Percentiles rank a stretch among this genome's conserved stretches.
These are phyloP conservation scores for Helicoverpa assulta DNA, from an alignment of 2,888 invertebrate genomes.

Conservation along the genomic window DNA sequence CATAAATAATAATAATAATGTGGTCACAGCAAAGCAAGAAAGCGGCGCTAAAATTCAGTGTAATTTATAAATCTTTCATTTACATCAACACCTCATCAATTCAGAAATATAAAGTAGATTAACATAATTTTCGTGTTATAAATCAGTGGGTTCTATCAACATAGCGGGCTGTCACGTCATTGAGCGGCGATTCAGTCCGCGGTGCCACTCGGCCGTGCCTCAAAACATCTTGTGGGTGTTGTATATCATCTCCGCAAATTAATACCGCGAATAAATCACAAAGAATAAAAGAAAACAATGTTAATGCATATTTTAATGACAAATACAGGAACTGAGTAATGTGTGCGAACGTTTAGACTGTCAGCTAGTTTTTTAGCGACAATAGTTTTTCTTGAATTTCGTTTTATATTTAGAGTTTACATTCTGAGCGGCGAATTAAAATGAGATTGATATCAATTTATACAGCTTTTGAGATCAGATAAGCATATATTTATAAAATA, in stretches of 20 bases:
- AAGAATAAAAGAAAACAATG: constrained; percentile 61
- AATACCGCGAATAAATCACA: constrained; percentile 72
- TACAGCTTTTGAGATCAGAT: neutral
- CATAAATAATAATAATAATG: constrained; percentile 38
- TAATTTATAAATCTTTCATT: constrained; percentile 45
- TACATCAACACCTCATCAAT: constrained; percentile 57
- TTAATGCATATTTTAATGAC: constrained; percentile 62
- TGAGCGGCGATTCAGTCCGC: constrained; percentile 25
- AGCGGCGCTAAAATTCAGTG: constrained; percentile 38
- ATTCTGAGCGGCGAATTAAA: constrained; percentile 14
- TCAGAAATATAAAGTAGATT: constrained; percentile 46
- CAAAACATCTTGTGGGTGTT: constrained; percentile 58
- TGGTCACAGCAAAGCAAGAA: constrained; percentile 25
- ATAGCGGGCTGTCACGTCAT: constrained; percentile 43
- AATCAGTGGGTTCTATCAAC: constrained; percentile 54
- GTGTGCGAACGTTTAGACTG: constrained; percentile 49
- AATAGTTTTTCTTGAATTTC: constrained; percentile 45
- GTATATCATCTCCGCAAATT: constrained; percentile 75
- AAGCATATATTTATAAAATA: neutral
- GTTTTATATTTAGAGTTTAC: constrained; percentile 35
- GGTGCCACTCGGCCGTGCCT: constrained; percentile 52
- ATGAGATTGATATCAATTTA: constrained; percentile 15
- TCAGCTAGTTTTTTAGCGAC: constrained; percentile 42
- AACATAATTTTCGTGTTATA: constrained; percentile 57
- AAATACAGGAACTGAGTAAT: constrained; percentile 62